These are phyloP conservation scores for Belonocnema kinseyi DNA, from an alignment of 1,140 invertebrate species.

Conservation along the genomic window DNA sequence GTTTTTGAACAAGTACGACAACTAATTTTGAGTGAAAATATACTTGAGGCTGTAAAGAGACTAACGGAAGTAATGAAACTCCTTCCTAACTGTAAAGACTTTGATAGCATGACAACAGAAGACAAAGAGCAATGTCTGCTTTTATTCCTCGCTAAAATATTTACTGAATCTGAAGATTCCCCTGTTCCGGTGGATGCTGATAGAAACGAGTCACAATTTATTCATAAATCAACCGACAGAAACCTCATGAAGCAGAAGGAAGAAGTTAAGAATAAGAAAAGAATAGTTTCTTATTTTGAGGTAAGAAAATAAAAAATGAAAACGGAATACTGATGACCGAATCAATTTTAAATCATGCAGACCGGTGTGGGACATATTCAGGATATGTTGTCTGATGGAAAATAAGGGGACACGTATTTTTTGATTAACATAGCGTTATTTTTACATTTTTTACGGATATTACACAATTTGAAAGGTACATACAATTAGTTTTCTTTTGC, in stretches of 20 bases:
- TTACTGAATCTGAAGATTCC: slow-evolving; percentile 63
- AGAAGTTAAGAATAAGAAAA: slow-evolving; percentile 60
- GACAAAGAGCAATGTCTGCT: slow-evolving; percentile 65
- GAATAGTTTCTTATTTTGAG: slow-evolving; percentile 68
- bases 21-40: slow-evolving; percentile 65
- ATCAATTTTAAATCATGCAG: too few relatives aligned
- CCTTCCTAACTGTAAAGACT: slow-evolving; percentile 54
- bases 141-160: slow-evolving; percentile 67
- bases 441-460: too few relatives aligned
- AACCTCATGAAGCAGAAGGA: slow-evolving; percentile 58
- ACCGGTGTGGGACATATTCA: too few relatives aligned
- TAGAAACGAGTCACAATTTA: neutral
- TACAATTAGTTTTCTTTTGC: too few relatives aligned
- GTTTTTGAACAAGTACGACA: slow-evolving; percentile 68
- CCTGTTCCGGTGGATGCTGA: neutral
- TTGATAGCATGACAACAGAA: slow-evolving; percentile 55
- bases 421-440: too few relatives aligned
- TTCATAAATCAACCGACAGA: slow-evolving; percentile 46
- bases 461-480: too few relatives aligned
- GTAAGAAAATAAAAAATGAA: slow-evolving; percentile 43
- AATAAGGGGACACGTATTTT: too few relatives aligned
- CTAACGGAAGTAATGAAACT: slow-evolving; percentile 56
- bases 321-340: slow-evolving; percentile 37
- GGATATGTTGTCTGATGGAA: too few relatives aligned
- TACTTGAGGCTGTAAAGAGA: slow-evolving; percentile 61